Evolutionary conservation across 1,140 invertebrate species (phyloP).

Genomic region (Brachionus rotundiformis): DNA sequence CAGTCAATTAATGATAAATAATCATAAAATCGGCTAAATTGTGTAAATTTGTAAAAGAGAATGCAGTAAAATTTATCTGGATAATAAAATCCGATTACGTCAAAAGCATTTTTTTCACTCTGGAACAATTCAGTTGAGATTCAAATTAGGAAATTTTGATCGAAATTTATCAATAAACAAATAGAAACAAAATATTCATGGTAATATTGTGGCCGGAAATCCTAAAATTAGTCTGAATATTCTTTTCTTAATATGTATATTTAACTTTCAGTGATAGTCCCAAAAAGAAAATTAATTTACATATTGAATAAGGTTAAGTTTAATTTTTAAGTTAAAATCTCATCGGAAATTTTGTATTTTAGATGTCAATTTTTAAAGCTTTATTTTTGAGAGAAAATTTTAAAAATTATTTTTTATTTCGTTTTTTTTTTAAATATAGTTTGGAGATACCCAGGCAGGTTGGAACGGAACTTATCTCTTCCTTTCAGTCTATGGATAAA

Average conservation of each 20-base stretch:
- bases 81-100: not conserved
- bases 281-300: not conserved
- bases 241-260: not conserved
- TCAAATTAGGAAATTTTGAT: not conserved
- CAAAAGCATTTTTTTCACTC: not conserved
- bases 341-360: not conserved
- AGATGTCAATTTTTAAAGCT: no score
- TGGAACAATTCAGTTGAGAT: not conserved
- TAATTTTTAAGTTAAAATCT: not conserved
- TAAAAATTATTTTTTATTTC: no score
- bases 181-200: not conserved
- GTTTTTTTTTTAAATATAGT: no score
- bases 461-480: no score
- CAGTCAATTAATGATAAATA: not conserved
- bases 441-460: no score
- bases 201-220: not conserved
- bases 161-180: not conserved
- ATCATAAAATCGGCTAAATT: not conserved
- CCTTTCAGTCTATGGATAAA: no score
- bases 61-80: not conserved
- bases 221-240: not conserved
- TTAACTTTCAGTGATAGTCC: not conserved
- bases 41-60: not conserved
- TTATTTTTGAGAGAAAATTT: no score
- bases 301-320: not conserved